Conservation (phyloP, 1,140 invertebrate genomes). For the Odontomachus brunneus region DNA sequence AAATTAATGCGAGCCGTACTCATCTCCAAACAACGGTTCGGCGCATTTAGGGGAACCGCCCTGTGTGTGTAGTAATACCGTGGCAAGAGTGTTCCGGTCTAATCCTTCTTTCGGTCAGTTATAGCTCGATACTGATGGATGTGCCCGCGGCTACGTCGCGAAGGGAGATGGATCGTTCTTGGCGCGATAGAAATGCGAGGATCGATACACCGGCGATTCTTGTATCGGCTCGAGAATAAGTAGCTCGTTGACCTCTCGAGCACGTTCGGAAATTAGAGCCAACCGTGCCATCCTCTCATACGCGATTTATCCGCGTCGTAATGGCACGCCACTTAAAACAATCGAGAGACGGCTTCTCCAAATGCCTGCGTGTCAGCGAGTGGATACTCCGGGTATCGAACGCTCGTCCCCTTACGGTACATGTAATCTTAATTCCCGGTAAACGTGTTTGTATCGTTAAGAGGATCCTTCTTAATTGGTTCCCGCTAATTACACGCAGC, state of each 20-base stretch:
- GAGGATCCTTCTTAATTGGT: no score
- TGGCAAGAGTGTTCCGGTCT: constrained; percentile 2
- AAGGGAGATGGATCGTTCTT: constrained; percentile 37
- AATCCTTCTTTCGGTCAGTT: constrained; percentile 56
- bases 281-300: background rate
- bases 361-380: no score
- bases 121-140: constrained; percentile 54
- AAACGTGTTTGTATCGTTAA: no score
- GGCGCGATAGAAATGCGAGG: constrained; percentile 52
- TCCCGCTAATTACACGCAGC: no score
- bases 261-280: constrained; percentile 51
- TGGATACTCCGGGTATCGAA: no score
- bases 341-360: no score
- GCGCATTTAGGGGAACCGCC: constrained; percentile 47
- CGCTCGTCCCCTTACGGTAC: no score
- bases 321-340: no score
- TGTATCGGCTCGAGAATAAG: constrained; percentile 50
- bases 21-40: constrained; percentile 49
- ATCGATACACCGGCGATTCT: constrained; percentile 56
- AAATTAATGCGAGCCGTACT: constrained; percentile 62
- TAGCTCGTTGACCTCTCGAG: constrained; percentile 53
- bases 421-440: no score
- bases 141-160: constrained; percentile 41
- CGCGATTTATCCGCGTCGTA: no score
- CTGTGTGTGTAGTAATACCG: constrained; percentile 23